Base-by-base conservation (phyloP, 2,888 invertebrate genomes). In the Charanyca ferruginea region DNA sequence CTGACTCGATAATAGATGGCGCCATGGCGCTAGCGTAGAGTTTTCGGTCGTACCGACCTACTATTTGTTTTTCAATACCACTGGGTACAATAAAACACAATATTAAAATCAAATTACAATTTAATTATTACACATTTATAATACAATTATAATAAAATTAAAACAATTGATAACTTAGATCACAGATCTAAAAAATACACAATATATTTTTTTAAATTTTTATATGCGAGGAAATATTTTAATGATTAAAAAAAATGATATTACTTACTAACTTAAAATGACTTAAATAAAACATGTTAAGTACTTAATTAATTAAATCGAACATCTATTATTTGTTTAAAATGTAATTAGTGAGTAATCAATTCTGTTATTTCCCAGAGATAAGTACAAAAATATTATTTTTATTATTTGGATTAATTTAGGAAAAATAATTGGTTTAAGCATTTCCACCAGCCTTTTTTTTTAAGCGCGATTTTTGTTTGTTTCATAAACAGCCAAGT, bases 111-210 rank as follows among this genome's bases (percentile, higher is more conserved):
- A 60, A 63, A 63, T 61, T 49, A 54, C 18, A 28, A 63, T 72
- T 67, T 68, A 65, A 60, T 72, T 54, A 58, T 35, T 70, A 51
- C 23, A 60, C 20, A 73, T n/a, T 66, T 61, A 58, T 53, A 23
- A 47, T 65, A 64, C 38, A 38, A 38, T 38, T 16, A 16, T 5
- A 16, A 38, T 16, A 38, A 71, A 63, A 60, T 59, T 66, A 57
- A 68, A 66, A 65, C 55, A 51, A 60, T 62, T 62, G 28, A 71
- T 23, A 42, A 53, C 23, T 67, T 66, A 51, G 49, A 78, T 80
- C 69, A 78, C 73, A 80, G 76, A 62, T 72, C 23, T 57, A 22
- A 35, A 49, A 2, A 55, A 54, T 22, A 32, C 6, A 32, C 9
- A 3, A 22, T 23, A n/a, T n/a, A n/a, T 49, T 35, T 28, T 28